Conservation (phyloP, 1,140 invertebrate genomes). For the Drosophila pectinifera region DNA sequence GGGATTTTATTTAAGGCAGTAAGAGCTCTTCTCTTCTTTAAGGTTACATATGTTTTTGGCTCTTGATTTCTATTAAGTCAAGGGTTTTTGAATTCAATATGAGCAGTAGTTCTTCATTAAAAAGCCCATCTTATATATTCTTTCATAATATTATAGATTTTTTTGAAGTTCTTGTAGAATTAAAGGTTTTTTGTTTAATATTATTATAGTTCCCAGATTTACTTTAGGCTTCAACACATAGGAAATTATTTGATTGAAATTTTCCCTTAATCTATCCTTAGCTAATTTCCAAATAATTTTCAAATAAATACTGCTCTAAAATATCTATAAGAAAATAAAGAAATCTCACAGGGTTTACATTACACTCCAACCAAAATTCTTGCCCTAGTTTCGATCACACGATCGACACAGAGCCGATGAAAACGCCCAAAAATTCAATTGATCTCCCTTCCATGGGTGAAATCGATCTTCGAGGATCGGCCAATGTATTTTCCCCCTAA, state of each 20-base stretch:
- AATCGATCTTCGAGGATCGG: conserved; percentile 50
- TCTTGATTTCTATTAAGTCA: neutral
- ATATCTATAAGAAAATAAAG: neutral
- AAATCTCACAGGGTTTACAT: neutral
- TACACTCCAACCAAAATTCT: neutral
- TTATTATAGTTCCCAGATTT: too few relatives aligned
- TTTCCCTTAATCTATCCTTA: neutral
- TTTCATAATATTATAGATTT: neutral
- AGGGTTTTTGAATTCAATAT: neutral
- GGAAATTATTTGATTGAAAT: neutral
- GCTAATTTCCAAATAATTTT: too few relatives aligned
- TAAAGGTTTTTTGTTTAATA: neutral
- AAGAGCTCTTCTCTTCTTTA: too few relatives aligned
- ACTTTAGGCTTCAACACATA: too few relatives aligned
- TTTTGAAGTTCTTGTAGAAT: neutral
- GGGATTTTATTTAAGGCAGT: conserved; percentile 25
- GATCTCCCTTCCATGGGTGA: conserved; percentile 32
- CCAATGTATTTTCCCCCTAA: conserved; percentile 11
- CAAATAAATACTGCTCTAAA: neutral
- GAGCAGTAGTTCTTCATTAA: neutral
- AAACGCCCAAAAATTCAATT: conserved; percentile 33
- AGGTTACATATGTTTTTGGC: neutral
- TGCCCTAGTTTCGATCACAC: conserved; percentile 7
- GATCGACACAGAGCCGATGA: conserved; percentile 2
- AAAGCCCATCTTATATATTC: neutral